These are phyloP conservation scores for Agriopis aurantiaria DNA, from an alignment of 2,888 invertebrate species.

Conservation along the genomic window DNA sequence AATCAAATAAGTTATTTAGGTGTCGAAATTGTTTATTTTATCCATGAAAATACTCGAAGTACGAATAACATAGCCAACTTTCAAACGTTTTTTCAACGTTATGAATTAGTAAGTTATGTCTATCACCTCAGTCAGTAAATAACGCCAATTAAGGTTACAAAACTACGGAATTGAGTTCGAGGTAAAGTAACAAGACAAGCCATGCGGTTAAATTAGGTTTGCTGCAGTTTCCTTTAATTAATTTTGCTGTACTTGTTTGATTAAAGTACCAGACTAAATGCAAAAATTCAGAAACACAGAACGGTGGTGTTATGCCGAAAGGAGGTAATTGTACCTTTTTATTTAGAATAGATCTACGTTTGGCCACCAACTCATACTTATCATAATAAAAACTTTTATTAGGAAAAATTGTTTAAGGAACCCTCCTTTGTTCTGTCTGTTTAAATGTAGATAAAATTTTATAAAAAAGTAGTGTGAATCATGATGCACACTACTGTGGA, in stretches of 20 bases:
- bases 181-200: constrained; percentile 3
- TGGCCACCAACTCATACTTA: too few species aligned
- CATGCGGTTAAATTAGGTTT: neutral
- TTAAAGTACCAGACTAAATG: neutral
- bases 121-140: neutral
- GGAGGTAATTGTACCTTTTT: too few species aligned
- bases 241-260: neutral
- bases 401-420: too few species aligned
- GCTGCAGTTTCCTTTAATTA: neutral
- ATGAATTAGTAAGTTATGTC: neutral
- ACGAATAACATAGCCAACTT: neutral
- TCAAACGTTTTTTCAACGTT: neutral
- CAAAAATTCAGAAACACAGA: too few species aligned
- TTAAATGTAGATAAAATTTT: too few species aligned
- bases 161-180: neutral
- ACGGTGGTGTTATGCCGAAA: too few species aligned
- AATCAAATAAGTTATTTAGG: too few species aligned
- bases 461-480: neutral
- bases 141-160: neutral
- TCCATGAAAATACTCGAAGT: neutral
- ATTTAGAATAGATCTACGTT: too few species aligned
- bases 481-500: too few species aligned
- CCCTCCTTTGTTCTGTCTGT: too few species aligned
- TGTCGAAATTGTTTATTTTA: neutral
- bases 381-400: too few species aligned